Percentiles rank a stretch among this genome's conserved stretches.
These are phyloP conservation scores for Rhinoderma darwinii DNA, from an alignment of 2,113 vertebrate species.

Conservation along the genomic window DNA sequence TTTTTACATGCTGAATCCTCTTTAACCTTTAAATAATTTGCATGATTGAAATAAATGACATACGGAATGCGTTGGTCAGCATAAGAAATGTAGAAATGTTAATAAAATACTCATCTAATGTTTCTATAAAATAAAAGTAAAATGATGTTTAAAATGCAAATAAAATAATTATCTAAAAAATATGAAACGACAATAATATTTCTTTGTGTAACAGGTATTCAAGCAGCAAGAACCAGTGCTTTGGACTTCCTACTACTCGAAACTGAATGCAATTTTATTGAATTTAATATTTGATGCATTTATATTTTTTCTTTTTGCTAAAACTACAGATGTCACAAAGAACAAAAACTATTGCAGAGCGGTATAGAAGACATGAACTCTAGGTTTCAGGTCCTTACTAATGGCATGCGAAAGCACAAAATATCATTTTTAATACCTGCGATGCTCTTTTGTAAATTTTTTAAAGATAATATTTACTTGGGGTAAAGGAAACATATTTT, in stretches of 20 bases:
- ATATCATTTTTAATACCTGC: conserved; percentile 48
- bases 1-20: no score
- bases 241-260: conserved; percentile 56
- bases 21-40: no score
- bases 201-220: conserved; percentile 58
- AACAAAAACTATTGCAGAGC: conserved; percentile 27
- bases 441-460: conserved; percentile 50
- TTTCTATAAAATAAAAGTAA: neutral
- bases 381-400: conserved; percentile 8
- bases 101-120: neutral
- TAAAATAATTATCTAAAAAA: neutral
- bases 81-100: no score
- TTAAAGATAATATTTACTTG: conserved; percentile 25
- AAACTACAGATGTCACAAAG: conserved; percentile 47
- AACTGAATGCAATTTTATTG: conserved; percentile 54
- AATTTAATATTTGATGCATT: neutral
- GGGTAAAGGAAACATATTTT: conserved; percentile 26
- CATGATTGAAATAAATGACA: no score
- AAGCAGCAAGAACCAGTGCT: conserved; percentile 58
- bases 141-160: neutral
- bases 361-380: neutral
- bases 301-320: conserved; percentile 38
- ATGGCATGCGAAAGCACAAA: conserved; percentile 56
- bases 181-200: conserved; percentile 44
- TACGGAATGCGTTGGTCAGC: no score